phyloP scores from a whole-genome alignment of 2,888 invertebrate species.

The Hyposoter dolosus region DNA sequence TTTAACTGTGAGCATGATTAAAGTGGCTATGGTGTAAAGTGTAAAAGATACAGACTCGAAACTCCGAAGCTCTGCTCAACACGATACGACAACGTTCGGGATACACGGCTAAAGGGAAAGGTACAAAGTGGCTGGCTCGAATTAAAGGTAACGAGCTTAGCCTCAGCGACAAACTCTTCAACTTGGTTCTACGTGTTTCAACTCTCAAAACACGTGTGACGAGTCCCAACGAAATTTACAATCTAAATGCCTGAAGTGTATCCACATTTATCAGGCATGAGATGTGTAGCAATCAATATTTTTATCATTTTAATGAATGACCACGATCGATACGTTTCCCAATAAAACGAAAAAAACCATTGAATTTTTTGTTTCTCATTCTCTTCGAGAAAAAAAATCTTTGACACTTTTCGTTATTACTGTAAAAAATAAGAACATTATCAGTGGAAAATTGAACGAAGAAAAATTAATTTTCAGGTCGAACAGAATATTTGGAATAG shows the following conservation, averaged over 20 bases:
- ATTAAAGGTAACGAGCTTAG: conserved; percentile 45
- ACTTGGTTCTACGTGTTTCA: conserved; percentile 12
- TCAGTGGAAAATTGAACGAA: neutral
- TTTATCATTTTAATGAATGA: neutral
- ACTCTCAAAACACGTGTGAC: conserved; percentile 15
- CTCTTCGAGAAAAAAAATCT: neutral
- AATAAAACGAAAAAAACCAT: neutral
- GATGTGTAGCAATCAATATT: neutral
- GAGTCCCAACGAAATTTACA: conserved; percentile 3
- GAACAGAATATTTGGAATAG: neutral
- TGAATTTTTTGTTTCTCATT: neutral
- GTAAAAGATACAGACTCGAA: conserved; percentile 1
- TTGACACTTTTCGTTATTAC: neutral
- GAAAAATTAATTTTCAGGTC: neutral
- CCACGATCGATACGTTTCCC: neutral
- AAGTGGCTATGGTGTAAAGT: neutral
- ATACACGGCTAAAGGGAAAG: conserved; percentile 4
- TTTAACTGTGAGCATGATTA: neutral
- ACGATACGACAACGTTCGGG: neutral
- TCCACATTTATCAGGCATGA: neutral
- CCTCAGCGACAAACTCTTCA: conserved; percentile 17
- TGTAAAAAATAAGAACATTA: neutral
- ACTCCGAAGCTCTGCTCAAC: neutral
- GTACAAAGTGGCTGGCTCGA: conserved; percentile 35
- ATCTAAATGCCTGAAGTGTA: neutral